Evolutionary conservation across 1,140 invertebrate genomes (phyloP), one percentile per base, ranked within the genome.

Genomic region (Trachelipus rathkii): DNA sequence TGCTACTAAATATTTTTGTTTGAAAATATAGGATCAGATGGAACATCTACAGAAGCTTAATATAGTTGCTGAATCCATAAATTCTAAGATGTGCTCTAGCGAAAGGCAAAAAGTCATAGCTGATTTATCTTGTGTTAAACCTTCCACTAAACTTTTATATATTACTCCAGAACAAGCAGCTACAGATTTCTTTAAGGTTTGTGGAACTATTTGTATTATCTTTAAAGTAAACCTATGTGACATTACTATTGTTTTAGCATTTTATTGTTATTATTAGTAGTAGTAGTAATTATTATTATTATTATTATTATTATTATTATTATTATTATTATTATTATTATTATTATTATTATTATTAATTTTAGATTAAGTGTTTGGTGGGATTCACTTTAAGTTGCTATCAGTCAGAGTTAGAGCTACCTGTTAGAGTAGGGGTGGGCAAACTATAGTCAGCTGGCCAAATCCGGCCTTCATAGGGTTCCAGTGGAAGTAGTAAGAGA

Each of bases 161-260:
- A 89, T 98, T 5, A 97, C 95, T 4, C 95, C 95, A 0, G 95
- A 98, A 85, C 93, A 95, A 84, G 92, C 92, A 71, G 90, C 90
- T 43, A 95, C 93, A 19, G 86, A 88, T 44, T 89, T 88, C 73
- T 95, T 95, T 85, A 90, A 91, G 85, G 85, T 87, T 82, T 72
- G 73, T 13, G 13, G 24, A 33, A 33, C 6, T 33, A 33, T 33
- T 3, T 33, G 33, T 3, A 6, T 33, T 3, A 3, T 33, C 33
- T 33, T 33, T 33, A 33, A 33, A 33, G 33, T 33, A 33, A 33
- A 33, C 6, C 33, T 33, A 33, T 33, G n/a, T 33, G 2, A 33
- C 2, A 33, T 33, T 33, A 33, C 6, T 33, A 33, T 33, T 33
- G 6, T 33, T 33, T 33, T 33, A 33, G 1, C 6, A n/a, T 33